Evolutionary conservation across 2,888 invertebrate genomes (phyloP), one percentile per base, ranked within the genome.

Genomic region (Orthosia incerta): DNA sequence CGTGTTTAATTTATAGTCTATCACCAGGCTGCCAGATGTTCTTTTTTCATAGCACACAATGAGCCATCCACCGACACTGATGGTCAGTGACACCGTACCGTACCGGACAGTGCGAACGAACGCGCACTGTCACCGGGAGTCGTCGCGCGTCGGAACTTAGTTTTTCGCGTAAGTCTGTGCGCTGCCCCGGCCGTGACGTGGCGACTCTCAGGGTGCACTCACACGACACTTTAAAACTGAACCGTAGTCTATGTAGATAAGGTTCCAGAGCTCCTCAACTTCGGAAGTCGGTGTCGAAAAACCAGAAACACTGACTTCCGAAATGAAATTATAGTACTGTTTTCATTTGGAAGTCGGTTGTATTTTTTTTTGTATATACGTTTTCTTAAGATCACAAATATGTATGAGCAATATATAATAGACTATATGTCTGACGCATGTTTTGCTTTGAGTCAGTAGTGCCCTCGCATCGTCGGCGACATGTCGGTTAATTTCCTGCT

Each of bases 161-260:
- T 79, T 84, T 79, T 74, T 81, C 80, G 62, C 78, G 80, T 86
- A 83, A 86, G 82, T 84, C 82, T 75, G 69, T 64, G 76, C 80
- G 12, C 55, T 18, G 67, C 72, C 46, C 53, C 55, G 60, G 62
- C 50, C 76, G 65, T 48, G 60, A 20, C 51, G 46, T 45, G 53
- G 39, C 13, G 23, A 45, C 53, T 50, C 23, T 39, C 7, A 13
- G 31, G 23, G 18, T n/a, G 23, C 53, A 16, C 15, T 63, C 53
- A 71, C 68, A 68, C 64, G 26, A 26, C 51, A 46, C 39, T 60
- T 60, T 26, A 60, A 39, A n/a, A 18, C 2, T 46, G 16, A 48
- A 12, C 26, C 13, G 2, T 7, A 9, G 4, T 20, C n/a, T 26
- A 45, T 5, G 18, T 23, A 7, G 12, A 4, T 4, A 26, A 46